phyloP scores from a whole-genome alignment of 2,888 invertebrate species.

The Ecdyonurus torrentis region DNA sequence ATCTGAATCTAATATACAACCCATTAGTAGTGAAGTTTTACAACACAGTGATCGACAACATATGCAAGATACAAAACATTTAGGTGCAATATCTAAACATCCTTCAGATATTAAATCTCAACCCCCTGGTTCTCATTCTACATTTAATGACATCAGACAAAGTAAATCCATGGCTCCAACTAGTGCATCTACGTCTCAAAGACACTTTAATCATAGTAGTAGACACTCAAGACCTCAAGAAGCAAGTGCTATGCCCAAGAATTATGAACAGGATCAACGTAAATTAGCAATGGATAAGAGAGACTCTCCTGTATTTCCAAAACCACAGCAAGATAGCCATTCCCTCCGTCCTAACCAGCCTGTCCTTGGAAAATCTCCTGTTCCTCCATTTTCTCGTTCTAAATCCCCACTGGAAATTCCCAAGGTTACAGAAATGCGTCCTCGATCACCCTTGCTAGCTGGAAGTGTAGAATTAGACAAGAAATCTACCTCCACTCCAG shows the following conservation, averaged over 20 bases:
- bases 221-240: neutral
- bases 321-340: neutral
- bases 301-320: neutral
- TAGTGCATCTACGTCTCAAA: neutral
- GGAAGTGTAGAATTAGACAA: conserved; percentile 4
- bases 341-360: neutral
- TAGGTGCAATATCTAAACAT: neutral
- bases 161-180: neutral
- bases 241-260: neutral
- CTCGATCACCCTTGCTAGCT: conserved; percentile 4
- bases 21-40: neutral
- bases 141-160: neutral
- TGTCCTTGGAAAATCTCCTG: neutral
- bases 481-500: too few species aligned
- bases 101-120: neutral
- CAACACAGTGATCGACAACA: conserved; percentile 8
- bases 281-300: too few species aligned
- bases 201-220: neutral
- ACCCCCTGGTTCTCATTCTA: neutral
- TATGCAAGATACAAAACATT: conserved; percentile 6
- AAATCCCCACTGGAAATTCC: conserved; percentile 2
- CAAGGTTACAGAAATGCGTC: neutral
- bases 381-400: neutral
- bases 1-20: neutral
- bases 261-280: neutral